Conservation (phyloP, 2,113 vertebrate genomes). For the Erythrolamprus reginae region DNA sequence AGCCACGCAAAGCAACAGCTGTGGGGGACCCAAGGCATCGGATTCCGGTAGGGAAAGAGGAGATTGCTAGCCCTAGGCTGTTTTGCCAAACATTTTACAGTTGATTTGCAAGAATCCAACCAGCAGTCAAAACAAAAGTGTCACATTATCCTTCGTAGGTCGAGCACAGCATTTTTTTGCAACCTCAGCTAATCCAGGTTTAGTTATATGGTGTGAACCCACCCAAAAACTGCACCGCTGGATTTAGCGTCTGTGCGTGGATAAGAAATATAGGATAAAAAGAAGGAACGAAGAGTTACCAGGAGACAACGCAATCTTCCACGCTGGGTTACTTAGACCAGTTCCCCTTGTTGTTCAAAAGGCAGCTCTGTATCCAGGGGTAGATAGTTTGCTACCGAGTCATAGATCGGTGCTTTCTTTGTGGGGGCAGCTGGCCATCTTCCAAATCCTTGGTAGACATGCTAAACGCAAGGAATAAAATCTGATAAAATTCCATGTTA, state of each 20-base stretch:
- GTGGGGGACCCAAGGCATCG: not conserved
- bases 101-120: not conserved
- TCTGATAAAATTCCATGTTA: not conserved
- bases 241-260: not conserved
- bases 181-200: not conserved
- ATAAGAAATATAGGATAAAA: not conserved
- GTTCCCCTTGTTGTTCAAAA: conserved; percentile 77
- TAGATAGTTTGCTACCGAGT: conserved; percentile 45
- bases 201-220: not conserved
- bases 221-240: not conserved
- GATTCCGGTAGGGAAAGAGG: not conserved
- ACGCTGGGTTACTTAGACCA: conserved; percentile 64
- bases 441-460: conserved; percentile 33
- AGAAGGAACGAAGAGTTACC: not conserved
- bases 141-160: not conserved
- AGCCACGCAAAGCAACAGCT: not conserved
- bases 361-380: conserved; percentile 57
- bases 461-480: not conserved
- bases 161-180: not conserved
- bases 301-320: not conserved
- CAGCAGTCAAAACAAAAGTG: not conserved
- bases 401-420: conserved; percentile 39
- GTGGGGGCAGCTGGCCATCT: conserved; percentile 28
- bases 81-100: not conserved
- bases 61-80: not conserved